A percentile compares a stretch with the other conserved stretches of the same genome.
Evolutionary conservation across 2,797 vertebrate genomes (phyloP).

Genomic region (Megalops cyprinoides): DNA sequence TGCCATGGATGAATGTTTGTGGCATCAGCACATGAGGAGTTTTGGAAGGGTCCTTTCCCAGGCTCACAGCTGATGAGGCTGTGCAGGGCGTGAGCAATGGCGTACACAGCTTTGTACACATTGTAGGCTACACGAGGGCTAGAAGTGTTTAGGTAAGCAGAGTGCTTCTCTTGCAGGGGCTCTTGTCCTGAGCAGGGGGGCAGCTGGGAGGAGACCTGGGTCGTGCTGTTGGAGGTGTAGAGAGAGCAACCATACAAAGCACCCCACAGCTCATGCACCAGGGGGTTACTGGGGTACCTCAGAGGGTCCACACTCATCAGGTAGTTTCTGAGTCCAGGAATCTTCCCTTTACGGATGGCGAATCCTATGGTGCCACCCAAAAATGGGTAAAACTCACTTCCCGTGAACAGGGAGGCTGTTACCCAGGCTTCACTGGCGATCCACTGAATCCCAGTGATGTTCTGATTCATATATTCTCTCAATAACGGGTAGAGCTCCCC

Average conservation of each 20-base stretch:
- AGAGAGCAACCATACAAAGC: slow-evolving; percentile 67
- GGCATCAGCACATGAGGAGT: slow-evolving; percentile 65
- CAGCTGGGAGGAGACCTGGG: slow-evolving; percentile 24
- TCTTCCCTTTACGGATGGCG: slow-evolving; percentile 66
- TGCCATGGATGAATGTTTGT: slow-evolving; percentile 72
- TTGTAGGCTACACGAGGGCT: slow-evolving; percentile 74
- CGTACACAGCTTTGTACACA: slow-evolving; percentile 73
- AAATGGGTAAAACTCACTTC: slow-evolving; percentile 67
- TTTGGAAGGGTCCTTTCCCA: slow-evolving; percentile 65
- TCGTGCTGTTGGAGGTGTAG: slow-evolving; percentile 28
- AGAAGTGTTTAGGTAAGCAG: slow-evolving; percentile 73
- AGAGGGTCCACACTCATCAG: slow-evolving; percentile 64
- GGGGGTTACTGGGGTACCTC: slow-evolving; percentile 56
- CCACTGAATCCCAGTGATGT: slow-evolving; percentile 76
- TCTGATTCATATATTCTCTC: slow-evolving; percentile 70
- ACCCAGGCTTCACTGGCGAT: slow-evolving; percentile 78
- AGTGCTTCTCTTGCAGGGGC: slow-evolving; percentile 58
- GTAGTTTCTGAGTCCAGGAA: slow-evolving; percentile 65
- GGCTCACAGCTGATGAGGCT: slow-evolving; percentile 68
- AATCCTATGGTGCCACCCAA: slow-evolving; percentile 74
- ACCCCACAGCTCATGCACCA: slow-evolving; percentile 70
- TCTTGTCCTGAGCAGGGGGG: slow-evolving; percentile 67
- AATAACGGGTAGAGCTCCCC: slow-evolving; percentile 74
- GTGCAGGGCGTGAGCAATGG: slow-evolving; percentile 74
- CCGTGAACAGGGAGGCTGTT: slow-evolving; percentile 71